Evolutionary conservation across 2,113 vertebrate species (phyloP), one percentile per base, ranked within the genome.

Genomic region (Hippocampus zosterae): DNA sequence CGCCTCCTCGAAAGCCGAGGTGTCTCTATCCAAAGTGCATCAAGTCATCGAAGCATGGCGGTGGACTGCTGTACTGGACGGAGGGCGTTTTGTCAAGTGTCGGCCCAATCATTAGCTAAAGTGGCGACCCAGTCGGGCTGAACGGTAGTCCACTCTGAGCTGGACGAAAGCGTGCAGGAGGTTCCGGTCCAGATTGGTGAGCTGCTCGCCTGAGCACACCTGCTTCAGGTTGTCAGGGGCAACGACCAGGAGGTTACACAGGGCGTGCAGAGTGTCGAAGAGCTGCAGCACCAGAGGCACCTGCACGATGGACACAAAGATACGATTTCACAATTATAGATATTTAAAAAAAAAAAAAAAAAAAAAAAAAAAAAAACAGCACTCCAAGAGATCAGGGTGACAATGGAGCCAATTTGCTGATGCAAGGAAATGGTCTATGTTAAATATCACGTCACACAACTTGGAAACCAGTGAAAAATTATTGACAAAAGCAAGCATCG

Each of bases 171-270:
- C 95, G 76, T 99, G 97, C 75, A 98, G 94, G 76, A 98, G 96
- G 92, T 96, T 97, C 83, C 95, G 94, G 92, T 99, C 97, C 92
- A 99, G 93, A 82, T 95, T 98, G 84, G 96, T 97, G 79, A 99
- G 94, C 71, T 99, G 97, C 85, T 99, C 97, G 72, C 97, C 97
- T 41, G 96, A 99, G 88, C 97, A 99, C 71, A 99, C 96, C 89
- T 99, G 97, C 90, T 99, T 99, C 81, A 99, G 92, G 84, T 99
- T 99, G 91, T 99, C 97, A 21, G 97, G 96, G 73, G 95, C 95
- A 52, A 98, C 97, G 16, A 99, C 97, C 85, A 99, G 92, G 70
- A 99, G 97, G 91, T 99, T 99, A 91, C 96, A 99, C 81, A 99
- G 96, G 79, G 97, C 95, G 70, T 99, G 97, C 85, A 99, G 93